These are phyloP conservation scores for Seira ritae DNA, from an alignment of 2,888 invertebrate genomes.

Conservation along the genomic window DNA sequence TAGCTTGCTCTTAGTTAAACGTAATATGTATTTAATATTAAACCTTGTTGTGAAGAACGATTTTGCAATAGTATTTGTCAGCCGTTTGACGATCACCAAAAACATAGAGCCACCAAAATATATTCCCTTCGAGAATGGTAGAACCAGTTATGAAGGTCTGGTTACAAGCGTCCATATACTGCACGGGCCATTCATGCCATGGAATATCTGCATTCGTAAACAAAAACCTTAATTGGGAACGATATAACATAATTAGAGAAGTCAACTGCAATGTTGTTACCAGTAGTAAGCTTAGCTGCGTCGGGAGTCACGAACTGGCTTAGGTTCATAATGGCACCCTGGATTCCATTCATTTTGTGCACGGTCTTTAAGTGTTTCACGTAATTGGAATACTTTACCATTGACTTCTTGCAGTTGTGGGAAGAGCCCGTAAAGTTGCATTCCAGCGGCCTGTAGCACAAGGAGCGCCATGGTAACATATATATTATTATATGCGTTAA, in stretches of 20 bases:
- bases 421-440: slow-evolving; percentile 27
- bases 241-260: no score
- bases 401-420: slow-evolving; percentile 24
- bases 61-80: slow-evolving; percentile 7
- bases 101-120: slow-evolving; percentile 40
- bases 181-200: slow-evolving; percentile 34
- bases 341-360: slow-evolving; percentile 27
- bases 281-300: neutral
- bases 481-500: no score
- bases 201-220: slow-evolving; percentile 20
- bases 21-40: no score
- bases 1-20: no score
- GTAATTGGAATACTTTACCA: slow-evolving; percentile 32
- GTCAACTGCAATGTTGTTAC: neutral
- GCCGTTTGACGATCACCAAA: slow-evolving; percentile 29
- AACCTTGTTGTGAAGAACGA: slow-evolving; percentile 25
- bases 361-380: slow-evolving; percentile 24
- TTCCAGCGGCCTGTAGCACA: slow-evolving; percentile 13
- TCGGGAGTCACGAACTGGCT: slow-evolving; percentile 24
- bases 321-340: slow-evolving; percentile 24
- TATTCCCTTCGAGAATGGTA: slow-evolving; percentile 19
- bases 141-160: slow-evolving; percentile 32
- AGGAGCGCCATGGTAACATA: no score
- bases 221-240: no score
- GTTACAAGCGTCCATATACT: slow-evolving; percentile 34